These are phyloP conservation scores for Cistogaster globosa DNA, from an alignment of 2,888 invertebrate species.

Conservation along the genomic window DNA sequence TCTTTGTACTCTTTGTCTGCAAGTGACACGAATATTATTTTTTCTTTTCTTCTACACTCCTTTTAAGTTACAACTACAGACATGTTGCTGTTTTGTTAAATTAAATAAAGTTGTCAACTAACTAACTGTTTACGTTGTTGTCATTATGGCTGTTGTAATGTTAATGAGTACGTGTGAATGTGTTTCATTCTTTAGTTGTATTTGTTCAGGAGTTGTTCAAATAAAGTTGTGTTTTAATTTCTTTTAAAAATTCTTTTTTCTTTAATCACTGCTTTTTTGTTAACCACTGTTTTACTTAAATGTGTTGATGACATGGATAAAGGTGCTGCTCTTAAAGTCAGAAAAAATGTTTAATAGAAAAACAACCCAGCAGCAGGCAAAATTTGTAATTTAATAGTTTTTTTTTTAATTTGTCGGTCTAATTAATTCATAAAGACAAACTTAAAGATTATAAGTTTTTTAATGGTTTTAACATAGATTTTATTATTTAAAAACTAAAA, in stretches of 20 bases:
- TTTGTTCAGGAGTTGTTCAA: slow-evolving; percentile 26
- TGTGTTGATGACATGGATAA: slow-evolving; percentile 21
- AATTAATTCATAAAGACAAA: slow-evolving; percentile 49
- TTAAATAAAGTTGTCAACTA: slow-evolving; percentile 55
- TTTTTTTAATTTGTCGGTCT: slow-evolving; percentile 20
- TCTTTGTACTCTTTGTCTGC: slow-evolving; percentile 32
- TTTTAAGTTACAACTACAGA: neutral
- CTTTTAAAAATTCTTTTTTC: slow-evolving; percentile 11
- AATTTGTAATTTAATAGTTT: slow-evolving; percentile 33
- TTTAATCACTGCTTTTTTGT: neutral
- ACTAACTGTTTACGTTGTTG: slow-evolving; percentile 6
- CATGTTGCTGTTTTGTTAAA: slow-evolving; percentile 4
- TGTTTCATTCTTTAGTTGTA: neutral
- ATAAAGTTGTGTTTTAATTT: slow-evolving; percentile 45
- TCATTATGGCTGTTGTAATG: slow-evolving; percentile 23
- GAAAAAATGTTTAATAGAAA: slow-evolving; percentile 34
- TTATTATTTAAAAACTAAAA: neutral
- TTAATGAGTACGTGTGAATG: slow-evolving; percentile 19
- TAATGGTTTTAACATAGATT: slow-evolving; percentile 9
- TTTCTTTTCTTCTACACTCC: neutral
- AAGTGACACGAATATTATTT: slow-evolving; percentile 43
- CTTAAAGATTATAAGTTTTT: slow-evolving; percentile 2
- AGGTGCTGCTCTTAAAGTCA: slow-evolving; percentile 31
- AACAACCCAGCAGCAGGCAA: slow-evolving; percentile 8
- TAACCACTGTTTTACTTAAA: neutral